Evolutionary conservation across 2,888 invertebrate species (phyloP).

Genomic region (Cephus rjabovi): DNA sequence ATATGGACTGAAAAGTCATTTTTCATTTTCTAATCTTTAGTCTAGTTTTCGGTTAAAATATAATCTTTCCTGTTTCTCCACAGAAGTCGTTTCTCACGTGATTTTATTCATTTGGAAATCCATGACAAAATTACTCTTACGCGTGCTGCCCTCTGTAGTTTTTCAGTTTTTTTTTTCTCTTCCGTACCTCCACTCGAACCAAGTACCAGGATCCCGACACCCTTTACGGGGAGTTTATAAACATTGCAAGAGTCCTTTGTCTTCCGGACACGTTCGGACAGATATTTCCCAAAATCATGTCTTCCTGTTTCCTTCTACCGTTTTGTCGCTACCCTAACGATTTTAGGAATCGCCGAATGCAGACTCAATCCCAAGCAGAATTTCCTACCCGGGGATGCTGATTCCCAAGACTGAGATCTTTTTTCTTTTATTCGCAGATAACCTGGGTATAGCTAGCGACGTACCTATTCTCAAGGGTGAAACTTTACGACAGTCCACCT

Average conservation of each 20-base stretch:
- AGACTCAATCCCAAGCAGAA: background rate
- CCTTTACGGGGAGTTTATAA: background rate
- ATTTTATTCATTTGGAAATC: background rate
- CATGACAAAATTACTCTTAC: background rate
- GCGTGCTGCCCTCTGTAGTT: too few relatives aligned
- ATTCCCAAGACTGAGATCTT: background rate
- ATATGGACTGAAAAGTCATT: background rate
- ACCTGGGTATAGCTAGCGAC: background rate
- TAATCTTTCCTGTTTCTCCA: too few relatives aligned
- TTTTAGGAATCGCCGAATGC: background rate
- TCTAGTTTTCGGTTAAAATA: too few relatives aligned
- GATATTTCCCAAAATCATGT: constrained; percentile 33
- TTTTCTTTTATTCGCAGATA: background rate
- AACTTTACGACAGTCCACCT: background rate
- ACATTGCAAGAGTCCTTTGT: background rate
- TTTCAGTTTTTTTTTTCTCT: background rate
- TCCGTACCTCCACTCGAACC: background rate
- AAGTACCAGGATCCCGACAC: background rate
- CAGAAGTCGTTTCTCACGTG: background rate
- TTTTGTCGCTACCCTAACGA: background rate
- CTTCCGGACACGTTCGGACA: background rate
- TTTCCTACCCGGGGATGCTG: background rate
- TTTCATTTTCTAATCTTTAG: background rate
- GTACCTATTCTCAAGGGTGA: background rate
- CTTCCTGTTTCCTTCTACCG: constrained; percentile 32